These are phyloP conservation scores for Eugnorisma glareosa DNA, from an alignment of 2,888 invertebrate species.

Conservation along the genomic window DNA sequence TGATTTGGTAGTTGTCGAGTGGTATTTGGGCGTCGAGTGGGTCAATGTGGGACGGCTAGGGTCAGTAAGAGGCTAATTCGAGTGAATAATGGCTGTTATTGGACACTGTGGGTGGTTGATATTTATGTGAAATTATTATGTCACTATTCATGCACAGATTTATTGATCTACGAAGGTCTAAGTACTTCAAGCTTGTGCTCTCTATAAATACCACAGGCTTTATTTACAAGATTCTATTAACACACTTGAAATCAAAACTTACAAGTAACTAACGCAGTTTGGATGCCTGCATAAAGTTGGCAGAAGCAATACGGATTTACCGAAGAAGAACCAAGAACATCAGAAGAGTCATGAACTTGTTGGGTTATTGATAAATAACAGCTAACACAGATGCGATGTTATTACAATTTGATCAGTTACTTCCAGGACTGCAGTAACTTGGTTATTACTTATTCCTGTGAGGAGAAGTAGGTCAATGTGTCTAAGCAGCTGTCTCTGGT, in stretches of 20 bases:
- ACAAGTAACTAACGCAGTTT: background rate
- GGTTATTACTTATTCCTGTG: slow-evolving; percentile 24
- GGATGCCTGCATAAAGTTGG: background rate
- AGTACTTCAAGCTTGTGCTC: background rate
- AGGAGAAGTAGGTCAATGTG: slow-evolving; percentile 43
- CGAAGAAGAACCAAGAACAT: too few species aligned
- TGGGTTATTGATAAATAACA: background rate
- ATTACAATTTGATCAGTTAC: slow-evolving; percentile 44
- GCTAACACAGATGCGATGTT: background rate
- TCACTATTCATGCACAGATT: slow-evolving; percentile 16
- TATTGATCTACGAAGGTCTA: background rate
- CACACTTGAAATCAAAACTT: background rate
- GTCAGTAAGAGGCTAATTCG: slow-evolving; percentile 67
- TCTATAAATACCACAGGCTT: background rate
- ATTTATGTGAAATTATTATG: slow-evolving; percentile 37
- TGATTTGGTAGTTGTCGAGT: slow-evolving; percentile 82
- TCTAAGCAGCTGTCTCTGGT: slow-evolving; percentile 52
- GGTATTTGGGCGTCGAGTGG: slow-evolving; percentile 81
- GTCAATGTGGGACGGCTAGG: slow-evolving; percentile 67
- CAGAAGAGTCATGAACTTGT: too few species aligned
- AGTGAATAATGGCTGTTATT: slow-evolving; percentile 60
- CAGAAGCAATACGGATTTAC: background rate
- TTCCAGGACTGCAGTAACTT: slow-evolving; percentile 10
- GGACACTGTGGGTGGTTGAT: slow-evolving; percentile 55
- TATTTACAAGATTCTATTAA: background rate